These are phyloP conservation scores for Dolichotis patagonum DNA, from an alignment of 2,113 vertebrate genomes.

Conservation along the genomic window DNA sequence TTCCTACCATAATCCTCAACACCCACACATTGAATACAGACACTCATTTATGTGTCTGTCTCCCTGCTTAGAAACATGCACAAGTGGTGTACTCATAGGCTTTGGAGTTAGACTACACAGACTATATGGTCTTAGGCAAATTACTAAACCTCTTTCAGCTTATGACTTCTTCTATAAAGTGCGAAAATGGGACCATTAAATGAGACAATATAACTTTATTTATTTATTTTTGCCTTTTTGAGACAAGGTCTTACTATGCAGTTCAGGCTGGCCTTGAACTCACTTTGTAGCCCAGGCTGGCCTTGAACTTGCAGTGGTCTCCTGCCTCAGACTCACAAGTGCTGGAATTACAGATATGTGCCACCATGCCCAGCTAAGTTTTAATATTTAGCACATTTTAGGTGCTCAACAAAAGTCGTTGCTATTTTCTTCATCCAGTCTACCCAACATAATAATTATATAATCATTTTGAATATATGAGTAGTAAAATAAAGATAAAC, in stretches of 20 bases:
- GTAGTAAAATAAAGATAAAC: constrained; percentile 31
- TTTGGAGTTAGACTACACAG: not conserved
- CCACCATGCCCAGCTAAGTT: not conserved
- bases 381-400: constrained; percentile 28
- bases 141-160: not conserved
- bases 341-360: no score
- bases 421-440: not conserved
- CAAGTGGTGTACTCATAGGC: not conserved
- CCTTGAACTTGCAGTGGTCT: no score
- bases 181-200: constrained; percentile 16
- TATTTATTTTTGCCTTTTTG: no score
- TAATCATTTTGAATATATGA: not conserved
- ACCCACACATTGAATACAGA: not conserved
- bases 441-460: not conserved
- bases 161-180: constrained; percentile 15
- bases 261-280: no score
- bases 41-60: not conserved
- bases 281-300: no score
- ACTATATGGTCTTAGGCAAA: not conserved
- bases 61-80: not conserved
- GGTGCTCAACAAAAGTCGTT: not conserved
- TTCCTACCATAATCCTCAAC: not conserved
- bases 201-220: not conserved
- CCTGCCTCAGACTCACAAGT: no score
- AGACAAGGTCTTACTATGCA: no score